These are phyloP conservation scores for Philopedon plagiatum DNA, from an alignment of 2,888 invertebrate genomes.

Conservation along the genomic window DNA sequence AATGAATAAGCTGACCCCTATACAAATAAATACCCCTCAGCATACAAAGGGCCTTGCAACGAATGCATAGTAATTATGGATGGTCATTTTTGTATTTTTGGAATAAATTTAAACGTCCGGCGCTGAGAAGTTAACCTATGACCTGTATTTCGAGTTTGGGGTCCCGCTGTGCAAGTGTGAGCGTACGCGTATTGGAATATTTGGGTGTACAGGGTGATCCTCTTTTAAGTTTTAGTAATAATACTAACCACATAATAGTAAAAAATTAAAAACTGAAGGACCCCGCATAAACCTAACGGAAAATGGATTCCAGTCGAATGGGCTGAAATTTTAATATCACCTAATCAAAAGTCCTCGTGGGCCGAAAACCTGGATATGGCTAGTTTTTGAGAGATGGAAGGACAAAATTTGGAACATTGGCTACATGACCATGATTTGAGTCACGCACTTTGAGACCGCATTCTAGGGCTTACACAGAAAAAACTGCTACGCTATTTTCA, in stretches of 20 bases:
- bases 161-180: neutral
- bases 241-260: neutral
- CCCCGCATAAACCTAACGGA: too few species aligned
- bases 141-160: conserved; percentile 28
- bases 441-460: too few species aligned
- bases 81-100: conserved; percentile 51
- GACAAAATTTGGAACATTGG: too few species aligned
- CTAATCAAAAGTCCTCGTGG: too few species aligned
- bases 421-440: too few species aligned
- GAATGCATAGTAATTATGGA: conserved; percentile 36
- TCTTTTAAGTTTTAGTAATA: neutral
- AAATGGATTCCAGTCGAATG: too few species aligned
- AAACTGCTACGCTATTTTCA: too few species aligned
- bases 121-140: conserved; percentile 48
- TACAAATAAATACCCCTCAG: conserved; percentile 51
- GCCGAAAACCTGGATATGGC: too few species aligned
- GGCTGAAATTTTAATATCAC: too few species aligned
- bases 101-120: conserved; percentile 39
- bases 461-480: too few species aligned
- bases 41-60: conserved; percentile 45
- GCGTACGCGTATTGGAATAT: neutral
- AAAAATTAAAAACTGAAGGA: neutral
- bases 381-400: too few species aligned
- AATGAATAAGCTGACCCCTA: conserved; percentile 50
- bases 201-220: neutral